Percentiles rank a stretch among this genome's conserved stretches.
Conservation (phyloP, 2,888 invertebrate genomes). For the Diabrotica balteata region DNA sequence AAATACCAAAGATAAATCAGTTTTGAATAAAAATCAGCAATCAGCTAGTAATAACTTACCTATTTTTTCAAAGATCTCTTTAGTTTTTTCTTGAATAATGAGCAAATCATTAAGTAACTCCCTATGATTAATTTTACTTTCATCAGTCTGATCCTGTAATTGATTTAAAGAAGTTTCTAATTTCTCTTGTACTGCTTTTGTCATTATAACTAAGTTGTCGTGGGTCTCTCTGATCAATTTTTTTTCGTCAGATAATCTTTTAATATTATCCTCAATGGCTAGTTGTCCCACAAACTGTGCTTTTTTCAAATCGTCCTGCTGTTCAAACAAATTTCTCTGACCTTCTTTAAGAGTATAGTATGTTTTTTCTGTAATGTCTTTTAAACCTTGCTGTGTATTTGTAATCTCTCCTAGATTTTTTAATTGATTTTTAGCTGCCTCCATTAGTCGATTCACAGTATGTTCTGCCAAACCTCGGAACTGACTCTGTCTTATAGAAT, state of each 20-base stretch:
- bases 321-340: slow-evolving; percentile 51
- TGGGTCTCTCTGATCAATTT: slow-evolving; percentile 67
- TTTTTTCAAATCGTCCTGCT: slow-evolving; percentile 63
- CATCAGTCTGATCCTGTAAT: slow-evolving; percentile 61
- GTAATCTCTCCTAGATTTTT: slow-evolving; percentile 51
- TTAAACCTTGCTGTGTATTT: slow-evolving; percentile 52
- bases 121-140: slow-evolving; percentile 63
- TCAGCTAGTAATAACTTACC: slow-evolving; percentile 51
- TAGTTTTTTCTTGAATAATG: slow-evolving; percentile 64
- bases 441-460: slow-evolving; percentile 70
- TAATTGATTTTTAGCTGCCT: slow-evolving; percentile 57
- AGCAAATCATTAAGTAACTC: slow-evolving; percentile 65
- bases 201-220: slow-evolving; percentile 63
- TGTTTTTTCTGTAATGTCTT: slow-evolving; percentile 51
- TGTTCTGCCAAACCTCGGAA: slow-evolving; percentile 71
- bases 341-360: slow-evolving; percentile 47
- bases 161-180: slow-evolving; percentile 64
- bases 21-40: too few species aligned
- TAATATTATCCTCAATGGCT: slow-evolving; percentile 65
- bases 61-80: slow-evolving; percentile 65
- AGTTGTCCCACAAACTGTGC: slow-evolving; percentile 63
- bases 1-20: too few species aligned
- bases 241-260: slow-evolving; percentile 66
- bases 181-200: slow-evolving; percentile 64
- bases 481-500: slow-evolving; percentile 68